These are phyloP conservation scores for Orientallactaga bullata DNA, from an alignment of 2,113 vertebrate genomes.

Conservation along the genomic window DNA sequence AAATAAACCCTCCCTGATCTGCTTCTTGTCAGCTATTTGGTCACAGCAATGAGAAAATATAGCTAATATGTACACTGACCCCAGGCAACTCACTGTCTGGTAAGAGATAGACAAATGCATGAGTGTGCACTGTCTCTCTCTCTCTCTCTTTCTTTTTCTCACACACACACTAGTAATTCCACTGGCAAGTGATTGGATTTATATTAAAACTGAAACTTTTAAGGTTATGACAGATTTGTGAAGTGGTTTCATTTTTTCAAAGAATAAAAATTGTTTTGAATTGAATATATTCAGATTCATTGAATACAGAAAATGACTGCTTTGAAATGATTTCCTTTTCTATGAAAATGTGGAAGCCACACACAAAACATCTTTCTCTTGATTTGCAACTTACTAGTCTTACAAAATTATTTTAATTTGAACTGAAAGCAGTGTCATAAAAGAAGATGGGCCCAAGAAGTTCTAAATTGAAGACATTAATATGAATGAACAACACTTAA, in stretches of 20 bases:
- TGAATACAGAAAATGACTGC: slow-evolving; percentile 57
- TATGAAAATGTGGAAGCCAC: slow-evolving; percentile 54
- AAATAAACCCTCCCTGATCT: too few species aligned
- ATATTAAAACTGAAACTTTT: slow-evolving; percentile 56
- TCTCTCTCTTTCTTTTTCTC: not conserved
- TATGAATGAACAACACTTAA: slow-evolving; percentile 63
- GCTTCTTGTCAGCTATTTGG: too few species aligned
- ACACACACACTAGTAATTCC: not conserved
- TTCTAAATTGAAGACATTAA: slow-evolving; percentile 63
- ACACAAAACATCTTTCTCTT: slow-evolving; percentile 57
- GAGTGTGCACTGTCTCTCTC: not conserved
- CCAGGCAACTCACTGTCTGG: not conserved
- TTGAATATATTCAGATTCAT: slow-evolving; percentile 24
- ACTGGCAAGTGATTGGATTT: not conserved
- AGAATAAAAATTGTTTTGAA: slow-evolving; percentile 53
- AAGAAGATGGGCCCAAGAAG: slow-evolving; percentile 58
- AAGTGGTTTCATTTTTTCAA: slow-evolving; percentile 52
- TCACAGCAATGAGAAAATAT: too few species aligned
- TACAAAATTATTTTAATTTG: slow-evolving; percentile 68
- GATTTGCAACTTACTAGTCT: slow-evolving; percentile 48
- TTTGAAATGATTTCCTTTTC: slow-evolving; percentile 63
- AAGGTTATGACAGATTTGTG: slow-evolving; percentile 41
- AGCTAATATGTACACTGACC: too few species aligned
- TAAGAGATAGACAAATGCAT: not conserved
- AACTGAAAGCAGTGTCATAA: slow-evolving; percentile 58